Percentiles rank a stretch among this genome's conserved stretches.
Conservation (phyloP, 1,140 invertebrate genomes). For the Camponotus vicinus region DNA sequence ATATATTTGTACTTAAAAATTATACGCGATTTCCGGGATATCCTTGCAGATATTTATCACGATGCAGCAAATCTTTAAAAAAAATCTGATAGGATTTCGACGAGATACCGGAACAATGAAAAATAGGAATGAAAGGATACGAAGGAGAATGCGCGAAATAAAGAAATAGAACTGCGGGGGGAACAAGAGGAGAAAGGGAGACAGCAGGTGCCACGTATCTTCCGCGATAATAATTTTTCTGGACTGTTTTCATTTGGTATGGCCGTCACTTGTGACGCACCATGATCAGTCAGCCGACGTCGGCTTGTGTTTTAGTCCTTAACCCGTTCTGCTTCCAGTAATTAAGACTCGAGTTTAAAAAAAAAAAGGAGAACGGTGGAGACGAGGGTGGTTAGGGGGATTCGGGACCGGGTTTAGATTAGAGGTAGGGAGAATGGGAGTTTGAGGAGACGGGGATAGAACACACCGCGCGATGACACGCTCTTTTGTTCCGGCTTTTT, state of each 20-base stretch:
- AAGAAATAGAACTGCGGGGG: background rate
- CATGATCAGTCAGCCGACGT: slow-evolving; percentile 77
- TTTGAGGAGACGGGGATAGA: background rate
- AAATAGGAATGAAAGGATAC: background rate
- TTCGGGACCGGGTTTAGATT: slow-evolving; percentile 42
- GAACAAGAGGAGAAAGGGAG: background rate
- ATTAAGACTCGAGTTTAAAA: slow-evolving; percentile 77
- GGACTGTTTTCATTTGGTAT: slow-evolving; percentile 77
- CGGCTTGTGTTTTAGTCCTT: slow-evolving; percentile 77
- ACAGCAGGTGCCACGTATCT: slow-evolving; percentile 64
- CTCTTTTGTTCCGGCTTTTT: slow-evolving; percentile 81
- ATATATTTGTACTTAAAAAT: background rate
- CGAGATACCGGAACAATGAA: background rate
- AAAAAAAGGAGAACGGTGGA: slow-evolving; percentile 33
- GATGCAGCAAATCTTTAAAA: background rate
- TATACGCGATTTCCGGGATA: background rate
- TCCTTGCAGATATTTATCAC: background rate
- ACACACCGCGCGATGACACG: slow-evolving; percentile 73
- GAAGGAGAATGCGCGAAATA: slow-evolving; percentile 6
- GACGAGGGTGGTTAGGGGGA: slow-evolving; percentile 61
- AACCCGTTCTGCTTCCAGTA: slow-evolving; percentile 79
- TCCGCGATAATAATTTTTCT: slow-evolving; percentile 75
- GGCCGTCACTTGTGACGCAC: slow-evolving; percentile 73
- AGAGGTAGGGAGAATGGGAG: slow-evolving; percentile 54
- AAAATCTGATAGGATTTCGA: slow-evolving; percentile 16